Evolutionary conservation across 2,113 vertebrate species (phyloP).

Genomic region (Antechinus stuartii): DNA sequence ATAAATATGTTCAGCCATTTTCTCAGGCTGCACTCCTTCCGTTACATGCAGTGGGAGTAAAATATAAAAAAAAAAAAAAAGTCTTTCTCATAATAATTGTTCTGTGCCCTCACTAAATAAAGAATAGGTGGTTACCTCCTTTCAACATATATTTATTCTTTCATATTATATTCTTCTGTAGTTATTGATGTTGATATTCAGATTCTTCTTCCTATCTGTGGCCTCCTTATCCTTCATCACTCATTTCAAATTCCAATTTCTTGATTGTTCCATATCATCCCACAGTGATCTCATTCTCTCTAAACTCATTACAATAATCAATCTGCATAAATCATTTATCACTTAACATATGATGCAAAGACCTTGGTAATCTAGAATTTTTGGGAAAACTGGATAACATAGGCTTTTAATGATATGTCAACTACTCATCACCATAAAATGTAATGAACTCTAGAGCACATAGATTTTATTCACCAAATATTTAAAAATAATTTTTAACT

Average conservation of each 20-base stretch:
- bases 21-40: conserved; percentile 23
- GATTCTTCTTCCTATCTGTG: neutral
- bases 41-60: conserved; percentile 40
- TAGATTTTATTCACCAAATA: too few relatives aligned
- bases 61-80: conserved; percentile 28
- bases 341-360: too few relatives aligned
- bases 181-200: neutral
- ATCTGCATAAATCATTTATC: neutral
- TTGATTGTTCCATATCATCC: neutral
- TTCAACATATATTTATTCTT: neutral
- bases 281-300: neutral
- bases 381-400: neutral
- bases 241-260: neutral
- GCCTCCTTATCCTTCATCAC: neutral
- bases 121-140: conserved; percentile 37
- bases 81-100: conserved; percentile 31
- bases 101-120: conserved; percentile 5
- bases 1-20: conserved; percentile 59
- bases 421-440: too few relatives aligned
- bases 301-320: neutral
- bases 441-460: too few relatives aligned
- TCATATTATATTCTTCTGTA: neutral
- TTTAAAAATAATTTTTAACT: too few relatives aligned
- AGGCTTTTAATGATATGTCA: too few relatives aligned
- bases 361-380: neutral